Evolutionary conservation across 2,113 vertebrate genomes (phyloP).

Genomic region (Tretioscincus oriximinensis): DNA sequence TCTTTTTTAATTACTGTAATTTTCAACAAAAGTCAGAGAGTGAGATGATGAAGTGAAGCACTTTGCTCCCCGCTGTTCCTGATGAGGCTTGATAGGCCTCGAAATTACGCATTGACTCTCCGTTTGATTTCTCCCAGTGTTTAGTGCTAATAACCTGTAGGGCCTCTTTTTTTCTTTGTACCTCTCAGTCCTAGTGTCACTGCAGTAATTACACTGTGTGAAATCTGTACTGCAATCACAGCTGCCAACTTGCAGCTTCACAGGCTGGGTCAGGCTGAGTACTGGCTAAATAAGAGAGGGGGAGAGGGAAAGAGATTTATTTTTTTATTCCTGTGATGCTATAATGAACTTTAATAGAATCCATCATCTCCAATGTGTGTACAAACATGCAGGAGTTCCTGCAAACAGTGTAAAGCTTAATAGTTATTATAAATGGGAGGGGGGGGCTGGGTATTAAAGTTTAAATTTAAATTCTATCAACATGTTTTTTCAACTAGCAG

Average conservation of each 20-base stretch:
- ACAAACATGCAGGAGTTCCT: constrained; percentile 67
- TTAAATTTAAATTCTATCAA: constrained; percentile 45
- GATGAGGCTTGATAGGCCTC: constrained; percentile 94
- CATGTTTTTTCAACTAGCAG: constrained; percentile 31
- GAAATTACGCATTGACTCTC: constrained; percentile 91
- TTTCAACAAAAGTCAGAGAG: constrained; percentile 93
- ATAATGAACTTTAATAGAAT: constrained; percentile 74
- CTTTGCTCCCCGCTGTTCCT: constrained; percentile 93
- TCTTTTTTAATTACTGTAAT: constrained; percentile 98
- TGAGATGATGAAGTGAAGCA: constrained; percentile 95
- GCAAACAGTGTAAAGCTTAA: constrained; percentile 40
- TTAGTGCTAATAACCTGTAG: constrained; percentile 97
- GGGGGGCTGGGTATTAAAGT: constrained; percentile 36
- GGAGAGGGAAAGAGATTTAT: background rate
- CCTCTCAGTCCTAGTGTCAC: constrained; percentile 89
- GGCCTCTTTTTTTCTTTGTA: constrained; percentile 85
- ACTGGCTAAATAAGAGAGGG: constrained; percentile 63
- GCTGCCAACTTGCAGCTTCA: constrained; percentile 86
- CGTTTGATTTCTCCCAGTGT: constrained; percentile 90
- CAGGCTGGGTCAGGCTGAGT: constrained; percentile 77
- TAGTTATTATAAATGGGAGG: constrained; percentile 25
- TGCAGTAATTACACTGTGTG: constrained; percentile 94
- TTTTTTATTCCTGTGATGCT: constrained; percentile 52
- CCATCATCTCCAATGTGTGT: constrained; percentile 61
- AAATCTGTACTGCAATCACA: constrained; percentile 94